Evolutionary conservation across 2,888 invertebrate genomes (phyloP).

Genomic region (Bembecia ichneumoniformis): DNA sequence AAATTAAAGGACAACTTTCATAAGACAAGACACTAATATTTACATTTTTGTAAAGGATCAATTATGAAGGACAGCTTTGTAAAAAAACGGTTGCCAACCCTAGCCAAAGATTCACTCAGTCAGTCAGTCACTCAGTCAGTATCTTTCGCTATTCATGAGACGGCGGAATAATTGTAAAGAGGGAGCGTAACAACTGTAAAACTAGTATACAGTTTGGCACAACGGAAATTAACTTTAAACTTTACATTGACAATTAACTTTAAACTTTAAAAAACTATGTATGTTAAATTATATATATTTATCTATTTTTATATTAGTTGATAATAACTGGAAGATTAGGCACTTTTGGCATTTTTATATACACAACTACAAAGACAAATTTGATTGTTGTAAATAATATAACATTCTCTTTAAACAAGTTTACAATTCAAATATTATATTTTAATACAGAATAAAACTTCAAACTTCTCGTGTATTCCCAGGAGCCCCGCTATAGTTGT

Average conservation of each 20-base stretch:
- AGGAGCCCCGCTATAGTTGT: too few relatives aligned
- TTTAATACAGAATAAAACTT: too few relatives aligned
- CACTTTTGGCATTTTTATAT: conserved; percentile 22
- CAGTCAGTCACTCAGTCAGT: too few relatives aligned
- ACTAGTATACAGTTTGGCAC: conserved; percentile 17
- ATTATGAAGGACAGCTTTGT: background rate
- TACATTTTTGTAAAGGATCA: conserved; percentile 23
- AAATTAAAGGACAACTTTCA: conserved; percentile 1
- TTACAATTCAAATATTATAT: too few relatives aligned
- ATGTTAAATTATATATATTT: background rate
- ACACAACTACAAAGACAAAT: too few relatives aligned
- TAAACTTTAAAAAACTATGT: background rate
- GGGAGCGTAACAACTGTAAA: background rate
- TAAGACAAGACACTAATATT: conserved; percentile 9
- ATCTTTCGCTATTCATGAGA: background rate
- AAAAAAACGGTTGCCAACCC: too few relatives aligned
- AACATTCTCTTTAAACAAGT: too few relatives aligned
- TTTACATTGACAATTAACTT: background rate
- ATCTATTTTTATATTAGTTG: background rate
- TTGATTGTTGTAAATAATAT: too few relatives aligned
- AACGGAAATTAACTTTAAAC: conserved; percentile 6
- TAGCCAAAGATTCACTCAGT: too few relatives aligned
- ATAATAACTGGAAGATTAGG: conserved; percentile 15
- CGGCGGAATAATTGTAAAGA: conserved; percentile 1
- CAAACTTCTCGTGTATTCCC: too few relatives aligned